These are phyloP conservation scores for Lepisosteus osseus DNA, from an alignment of 2,113 vertebrate genomes.

Conservation along the genomic window DNA sequence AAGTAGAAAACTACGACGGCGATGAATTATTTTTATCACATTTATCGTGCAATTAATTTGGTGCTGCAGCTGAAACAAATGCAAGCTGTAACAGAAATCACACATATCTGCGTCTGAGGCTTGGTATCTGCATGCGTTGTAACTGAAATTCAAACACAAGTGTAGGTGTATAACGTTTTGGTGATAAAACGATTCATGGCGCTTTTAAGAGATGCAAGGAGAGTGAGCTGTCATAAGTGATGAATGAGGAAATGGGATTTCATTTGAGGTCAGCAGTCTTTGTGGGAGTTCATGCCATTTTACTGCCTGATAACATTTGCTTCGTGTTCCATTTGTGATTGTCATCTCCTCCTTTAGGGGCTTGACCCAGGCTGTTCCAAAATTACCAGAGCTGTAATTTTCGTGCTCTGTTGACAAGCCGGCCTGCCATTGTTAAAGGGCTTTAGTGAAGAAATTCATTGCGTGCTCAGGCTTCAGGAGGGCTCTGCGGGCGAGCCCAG, in stretches of 20 bases:
- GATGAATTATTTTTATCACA: no score
- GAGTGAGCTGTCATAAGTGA: not conserved
- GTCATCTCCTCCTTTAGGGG: slow-evolving; percentile 33
- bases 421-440: slow-evolving; percentile 55
- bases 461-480: slow-evolving; percentile 62
- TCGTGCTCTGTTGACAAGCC: slow-evolving; percentile 42
- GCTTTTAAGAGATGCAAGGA: no score
- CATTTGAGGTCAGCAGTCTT: slow-evolving; percentile 42
- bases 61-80: no score
- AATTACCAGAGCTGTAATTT: slow-evolving; percentile 58
- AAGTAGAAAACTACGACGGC: no score
- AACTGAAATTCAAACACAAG: not conserved
- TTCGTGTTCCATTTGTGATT: slow-evolving; percentile 42
- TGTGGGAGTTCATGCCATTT: slow-evolving; percentile 33
- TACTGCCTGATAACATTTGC: slow-evolving; percentile 28
- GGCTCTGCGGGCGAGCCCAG: slow-evolving; percentile 51
- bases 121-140: not conserved
- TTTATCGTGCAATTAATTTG: no score
- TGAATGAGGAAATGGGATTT: not conserved
- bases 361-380: slow-evolving; percentile 4
- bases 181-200: no score
- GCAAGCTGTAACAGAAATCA: no score
- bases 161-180: not conserved
- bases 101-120: not conserved
- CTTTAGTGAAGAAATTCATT: slow-evolving; percentile 20